Conservation (phyloP, 2,113 vertebrate species). For the Microtus pennsylvanicus region DNA sequence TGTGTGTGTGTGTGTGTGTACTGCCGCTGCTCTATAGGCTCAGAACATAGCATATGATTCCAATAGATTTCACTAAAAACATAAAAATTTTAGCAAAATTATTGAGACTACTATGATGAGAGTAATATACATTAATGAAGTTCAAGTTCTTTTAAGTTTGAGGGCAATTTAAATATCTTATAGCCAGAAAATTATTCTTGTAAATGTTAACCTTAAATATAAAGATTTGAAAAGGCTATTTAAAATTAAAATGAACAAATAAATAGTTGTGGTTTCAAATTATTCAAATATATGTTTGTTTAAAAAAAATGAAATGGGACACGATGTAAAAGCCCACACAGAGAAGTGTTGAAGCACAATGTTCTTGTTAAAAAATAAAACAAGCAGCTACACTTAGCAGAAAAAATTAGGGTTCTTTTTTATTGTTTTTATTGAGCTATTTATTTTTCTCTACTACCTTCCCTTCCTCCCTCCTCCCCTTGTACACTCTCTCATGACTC, state of each 20-base stretch:
- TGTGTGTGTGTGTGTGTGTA: background rate
- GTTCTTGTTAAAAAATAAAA: background rate
- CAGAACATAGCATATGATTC: background rate
- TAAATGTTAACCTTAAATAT: background rate
- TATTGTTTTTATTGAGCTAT: too few relatives aligned
- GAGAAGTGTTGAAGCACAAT: background rate
- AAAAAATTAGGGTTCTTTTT: slow-evolving; percentile 12
- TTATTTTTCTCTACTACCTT: too few relatives aligned
- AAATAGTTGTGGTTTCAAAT: too few relatives aligned
- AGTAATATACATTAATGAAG: background rate
- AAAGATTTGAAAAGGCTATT: background rate
- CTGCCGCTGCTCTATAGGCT: background rate
- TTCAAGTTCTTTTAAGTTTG: background rate
- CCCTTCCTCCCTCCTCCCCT: too few relatives aligned
- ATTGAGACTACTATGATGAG: background rate
- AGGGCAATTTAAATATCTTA: background rate
- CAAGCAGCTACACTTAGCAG: background rate
- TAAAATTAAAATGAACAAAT: background rate
- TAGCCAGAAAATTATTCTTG: background rate
- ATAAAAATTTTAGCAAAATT: background rate
- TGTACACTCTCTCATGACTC: too few relatives aligned
- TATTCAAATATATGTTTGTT: background rate
- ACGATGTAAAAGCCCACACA: background rate
- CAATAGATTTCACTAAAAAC: background rate
- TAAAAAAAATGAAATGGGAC: background rate